Evolutionary conservation across 2,113 vertebrate species (phyloP), one percentile per base, ranked within the genome.

Genomic region (Thalassoma bifasciatum): DNA sequence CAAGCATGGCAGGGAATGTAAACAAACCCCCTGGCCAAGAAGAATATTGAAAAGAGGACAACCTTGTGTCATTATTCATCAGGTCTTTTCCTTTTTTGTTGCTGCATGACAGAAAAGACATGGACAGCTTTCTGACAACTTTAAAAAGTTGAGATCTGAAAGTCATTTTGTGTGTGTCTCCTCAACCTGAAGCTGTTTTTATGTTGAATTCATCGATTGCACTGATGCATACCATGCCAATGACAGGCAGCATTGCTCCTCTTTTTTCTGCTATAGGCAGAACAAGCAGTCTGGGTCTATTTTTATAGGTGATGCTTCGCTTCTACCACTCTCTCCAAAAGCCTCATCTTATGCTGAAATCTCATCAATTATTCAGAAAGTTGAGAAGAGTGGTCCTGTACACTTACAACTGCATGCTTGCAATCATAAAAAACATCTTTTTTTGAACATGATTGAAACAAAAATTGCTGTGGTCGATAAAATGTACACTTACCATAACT

Each of bases 361-460:
- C n/a, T 47, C 72, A 79, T 79, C 21, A 16, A 60, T 82, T 65
- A 79, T 82, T 85, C 47, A 76, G 34, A 51, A 8, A 17, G n/a
- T 24, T 51, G 72, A 68, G 51, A 72, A 7, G 49, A 44, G 30
- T 49, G 54, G 38, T 60, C 19, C 26, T 0, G 5, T 19, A 19
- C 24, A 10, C 51, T 10, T 40, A 40, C 62, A 61, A n/a, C 47
- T 17, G 23, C 26, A 57, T 21, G 26, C 42, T 65, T 46, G 21
- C n/a, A 65, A 4, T 17, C 19, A 8, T 8, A 24, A 26, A 40
- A 16, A 59, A 40, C n/a, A n/a, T 47, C 22, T 22, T 38, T 61
- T 54, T 47, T 38, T 17, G 16, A 53, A 69, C 1, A 37, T 8
- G 21, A 26, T n/a, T 14, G 22, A 13, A 47, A 10, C 6, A 17